phyloP scores from a whole-genome alignment of 2,797 vertebrate genomes.

The Anableps anableps region DNA sequence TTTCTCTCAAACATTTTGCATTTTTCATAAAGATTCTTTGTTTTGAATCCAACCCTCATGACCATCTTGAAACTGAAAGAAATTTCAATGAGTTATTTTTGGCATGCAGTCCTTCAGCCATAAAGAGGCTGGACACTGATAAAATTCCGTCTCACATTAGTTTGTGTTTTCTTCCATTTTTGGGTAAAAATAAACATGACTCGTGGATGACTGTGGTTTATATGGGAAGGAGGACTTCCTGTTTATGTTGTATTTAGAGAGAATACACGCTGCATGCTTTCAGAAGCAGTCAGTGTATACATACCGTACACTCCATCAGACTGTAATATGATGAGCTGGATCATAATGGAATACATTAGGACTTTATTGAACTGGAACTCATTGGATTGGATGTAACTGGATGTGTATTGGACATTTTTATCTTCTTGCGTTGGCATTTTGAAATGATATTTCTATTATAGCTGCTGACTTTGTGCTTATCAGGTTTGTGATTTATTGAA shows the following conservation, averaged over 20 bases:
- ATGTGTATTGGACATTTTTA: background rate
- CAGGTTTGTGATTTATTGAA: constrained; percentile 17
- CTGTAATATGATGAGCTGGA: background rate
- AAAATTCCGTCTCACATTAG: background rate
- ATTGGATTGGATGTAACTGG: background rate
- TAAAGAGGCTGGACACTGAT: background rate
- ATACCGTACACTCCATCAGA: background rate
- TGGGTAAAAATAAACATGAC: constrained; percentile 54
- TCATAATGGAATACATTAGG: background rate
- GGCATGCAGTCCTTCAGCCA: background rate
- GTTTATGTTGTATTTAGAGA: constrained; percentile 54
- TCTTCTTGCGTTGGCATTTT: background rate
- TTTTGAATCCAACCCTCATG: background rate
- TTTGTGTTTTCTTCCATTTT: constrained; percentile 52
- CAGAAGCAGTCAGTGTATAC: background rate
- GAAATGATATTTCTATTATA: background rate
- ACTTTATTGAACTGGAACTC: background rate
- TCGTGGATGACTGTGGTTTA: constrained; percentile 46
- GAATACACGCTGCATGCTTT: background rate
- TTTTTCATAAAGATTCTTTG: background rate
- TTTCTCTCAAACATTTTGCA: background rate
- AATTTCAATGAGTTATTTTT: background rate
- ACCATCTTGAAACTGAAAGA: too few relatives aligned
- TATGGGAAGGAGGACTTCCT: constrained; percentile 43
- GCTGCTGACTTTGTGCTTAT: background rate